These are phyloP conservation scores for Scolopax bukidnonensis DNA, from an alignment of 2,797 vertebrate species.

Conservation along the genomic window DNA sequence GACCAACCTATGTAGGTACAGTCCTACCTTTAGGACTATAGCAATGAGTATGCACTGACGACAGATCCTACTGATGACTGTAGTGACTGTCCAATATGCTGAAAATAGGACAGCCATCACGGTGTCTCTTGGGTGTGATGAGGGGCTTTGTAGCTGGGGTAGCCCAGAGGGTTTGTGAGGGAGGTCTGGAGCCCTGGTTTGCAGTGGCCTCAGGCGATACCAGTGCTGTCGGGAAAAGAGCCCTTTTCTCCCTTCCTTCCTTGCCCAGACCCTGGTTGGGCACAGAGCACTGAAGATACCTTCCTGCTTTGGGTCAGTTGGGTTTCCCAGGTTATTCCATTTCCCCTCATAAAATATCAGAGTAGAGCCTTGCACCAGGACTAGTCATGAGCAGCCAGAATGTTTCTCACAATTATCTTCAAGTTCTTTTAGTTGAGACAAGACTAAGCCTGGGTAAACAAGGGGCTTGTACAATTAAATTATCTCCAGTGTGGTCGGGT, in stretches of 20 bases:
- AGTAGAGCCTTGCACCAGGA: not conserved
- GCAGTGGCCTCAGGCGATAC: not conserved
- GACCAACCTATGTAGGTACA: not conserved
- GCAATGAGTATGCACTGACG: not conserved
- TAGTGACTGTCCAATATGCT: not conserved
- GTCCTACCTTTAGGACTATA: not conserved
- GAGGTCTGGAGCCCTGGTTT: not conserved
- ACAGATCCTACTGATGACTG: not conserved
- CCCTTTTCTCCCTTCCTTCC: not conserved
- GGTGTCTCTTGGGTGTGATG: not conserved
- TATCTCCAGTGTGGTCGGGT: not conserved
- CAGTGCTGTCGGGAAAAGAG: not conserved
- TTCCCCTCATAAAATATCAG: not conserved
- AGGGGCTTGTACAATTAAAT: not conserved
- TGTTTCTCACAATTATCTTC: not conserved
- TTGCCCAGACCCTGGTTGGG: not conserved
- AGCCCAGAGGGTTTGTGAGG: not conserved
- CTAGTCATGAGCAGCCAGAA: not conserved
- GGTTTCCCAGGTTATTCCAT: not conserved
- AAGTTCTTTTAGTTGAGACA: not conserved
- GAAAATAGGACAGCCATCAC: accelerated
- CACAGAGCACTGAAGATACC: not conserved
- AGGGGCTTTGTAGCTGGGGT: not conserved
- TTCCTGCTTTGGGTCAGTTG: not conserved
- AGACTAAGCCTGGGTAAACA: not conserved